Evolutionary conservation across 2,113 vertebrate genomes (phyloP).

Genomic region (Epinephelus fuscoguttatus): DNA sequence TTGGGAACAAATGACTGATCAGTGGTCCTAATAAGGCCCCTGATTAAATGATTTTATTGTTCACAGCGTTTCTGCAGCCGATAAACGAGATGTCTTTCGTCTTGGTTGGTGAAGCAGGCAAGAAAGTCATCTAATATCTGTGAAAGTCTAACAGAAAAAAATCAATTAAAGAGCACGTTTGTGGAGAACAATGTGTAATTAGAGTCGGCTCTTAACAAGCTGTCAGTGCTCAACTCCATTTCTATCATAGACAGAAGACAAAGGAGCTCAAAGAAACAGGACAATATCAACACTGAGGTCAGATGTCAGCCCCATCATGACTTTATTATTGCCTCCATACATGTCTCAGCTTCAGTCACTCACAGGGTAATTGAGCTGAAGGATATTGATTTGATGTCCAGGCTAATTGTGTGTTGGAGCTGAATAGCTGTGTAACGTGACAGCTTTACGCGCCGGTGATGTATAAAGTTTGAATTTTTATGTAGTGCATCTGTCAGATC

Average conservation of each 20-base stretch:
- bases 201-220: conserved; percentile 37
- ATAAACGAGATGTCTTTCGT: conserved; percentile 21
- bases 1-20: conserved; percentile 22
- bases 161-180: conserved; percentile 58
- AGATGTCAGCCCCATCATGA: conserved; percentile 36
- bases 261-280: background rate
- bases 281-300: conserved; percentile 42
- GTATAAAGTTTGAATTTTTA: conserved; percentile 48
- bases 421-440: conserved; percentile 44
- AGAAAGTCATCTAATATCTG: conserved; percentile 12
- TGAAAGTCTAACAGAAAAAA: conserved; percentile 29
- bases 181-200: conserved; percentile 63
- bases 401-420: conserved; percentile 51
- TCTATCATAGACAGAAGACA: conserved; percentile 16
- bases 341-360: conserved; percentile 48
- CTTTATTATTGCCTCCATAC: conserved; percentile 56
- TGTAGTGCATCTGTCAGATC: conserved; percentile 52
- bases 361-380: conserved; percentile 47
- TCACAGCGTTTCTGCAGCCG: background rate
- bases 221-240: conserved; percentile 45
- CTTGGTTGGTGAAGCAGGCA: background rate
- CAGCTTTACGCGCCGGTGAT: conserved; percentile 45
- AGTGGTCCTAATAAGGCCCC: background rate
- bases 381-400: conserved; percentile 65
- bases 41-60: background rate